Percentiles rank a stretch among this genome's conserved stretches.
phyloP scores from a whole-genome alignment of 2,113 vertebrate species.

The Pongo pygmaeus region DNA sequence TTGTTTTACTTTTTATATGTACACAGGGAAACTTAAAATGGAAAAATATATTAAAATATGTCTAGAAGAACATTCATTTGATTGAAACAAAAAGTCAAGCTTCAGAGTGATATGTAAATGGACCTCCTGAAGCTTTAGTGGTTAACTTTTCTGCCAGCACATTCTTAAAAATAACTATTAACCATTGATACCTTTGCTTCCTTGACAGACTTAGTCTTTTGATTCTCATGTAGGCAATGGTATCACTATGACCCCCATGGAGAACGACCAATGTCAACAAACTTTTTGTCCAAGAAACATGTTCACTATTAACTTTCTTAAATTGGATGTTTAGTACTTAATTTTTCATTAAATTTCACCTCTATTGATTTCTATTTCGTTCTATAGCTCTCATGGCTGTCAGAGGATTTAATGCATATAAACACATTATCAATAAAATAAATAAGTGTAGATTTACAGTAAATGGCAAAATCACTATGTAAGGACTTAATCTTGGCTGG shows the following conservation, averaged over 20 bases:
- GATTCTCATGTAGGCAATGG: background rate
- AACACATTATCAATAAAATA: background rate
- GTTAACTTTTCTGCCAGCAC: background rate
- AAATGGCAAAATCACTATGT: background rate
- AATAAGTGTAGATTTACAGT: conserved; percentile 5
- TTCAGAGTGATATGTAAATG: background rate
- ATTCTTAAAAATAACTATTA: background rate
- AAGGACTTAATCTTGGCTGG: too few relatives aligned
- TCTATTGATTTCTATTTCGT: background rate
- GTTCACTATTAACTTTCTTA: background rate
- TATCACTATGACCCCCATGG: background rate
- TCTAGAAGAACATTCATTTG: background rate
- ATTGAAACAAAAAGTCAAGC: background rate
- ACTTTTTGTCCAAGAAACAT: background rate
- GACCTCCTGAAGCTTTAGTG: background rate
- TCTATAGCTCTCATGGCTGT: background rate
- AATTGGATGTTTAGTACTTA: background rate
- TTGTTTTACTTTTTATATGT: background rate
- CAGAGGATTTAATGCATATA: background rate
- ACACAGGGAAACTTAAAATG: background rate
- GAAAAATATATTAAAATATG: background rate
- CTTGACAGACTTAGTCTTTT: background rate
- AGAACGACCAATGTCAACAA: background rate
- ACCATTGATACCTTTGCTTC: background rate
- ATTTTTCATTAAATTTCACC: conserved; percentile 17